Evolutionary conservation across 2,113 vertebrate genomes (phyloP).

Genomic region (Calyptommatus sinebrachiatus): DNA sequence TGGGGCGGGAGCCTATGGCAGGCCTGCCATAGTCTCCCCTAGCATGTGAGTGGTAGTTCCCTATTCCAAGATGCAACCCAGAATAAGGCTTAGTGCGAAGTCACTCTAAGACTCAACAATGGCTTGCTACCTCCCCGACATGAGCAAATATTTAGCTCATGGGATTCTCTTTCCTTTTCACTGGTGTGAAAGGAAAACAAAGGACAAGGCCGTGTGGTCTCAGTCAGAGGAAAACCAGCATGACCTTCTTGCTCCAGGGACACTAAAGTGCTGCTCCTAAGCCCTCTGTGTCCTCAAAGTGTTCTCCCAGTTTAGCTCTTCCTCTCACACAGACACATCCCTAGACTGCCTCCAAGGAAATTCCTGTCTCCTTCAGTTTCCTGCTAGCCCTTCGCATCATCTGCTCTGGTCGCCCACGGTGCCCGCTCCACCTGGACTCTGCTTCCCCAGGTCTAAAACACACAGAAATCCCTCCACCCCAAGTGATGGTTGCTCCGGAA

Average conservation of each 20-base stretch:
- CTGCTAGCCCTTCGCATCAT: conserved; percentile 22
- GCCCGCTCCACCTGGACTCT: conserved; percentile 27
- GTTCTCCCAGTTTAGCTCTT: neutral
- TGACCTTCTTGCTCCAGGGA: neutral
- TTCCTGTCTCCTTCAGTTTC: conserved; percentile 37
- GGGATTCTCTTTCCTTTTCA: neutral
- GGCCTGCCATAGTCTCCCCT: too few species aligned
- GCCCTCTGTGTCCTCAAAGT: neutral
- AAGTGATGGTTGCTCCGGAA: conserved; percentile 15
- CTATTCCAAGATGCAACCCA: too few species aligned
- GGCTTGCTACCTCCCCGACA: neutral
- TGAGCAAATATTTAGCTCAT: neutral
- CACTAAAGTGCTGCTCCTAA: neutral
- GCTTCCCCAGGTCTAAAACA: conserved; percentile 25
- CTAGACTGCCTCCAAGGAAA: conserved; percentile 6
- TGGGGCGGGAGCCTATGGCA: too few species aligned
- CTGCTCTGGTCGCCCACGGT: conserved; percentile 28
- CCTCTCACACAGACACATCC: neutral
- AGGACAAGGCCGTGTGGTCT: neutral
- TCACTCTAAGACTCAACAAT: too few species aligned
- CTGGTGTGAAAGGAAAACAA: neutral
- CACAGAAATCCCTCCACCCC: neutral
- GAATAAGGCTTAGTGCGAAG: too few species aligned
- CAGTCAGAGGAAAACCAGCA: neutral
- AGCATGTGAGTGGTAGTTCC: too few species aligned